Percentiles rank a stretch among this genome's conserved stretches.
Evolutionary conservation across 2,888 invertebrate species (phyloP).

Genomic region (Ectropis crepuscularia): DNA sequence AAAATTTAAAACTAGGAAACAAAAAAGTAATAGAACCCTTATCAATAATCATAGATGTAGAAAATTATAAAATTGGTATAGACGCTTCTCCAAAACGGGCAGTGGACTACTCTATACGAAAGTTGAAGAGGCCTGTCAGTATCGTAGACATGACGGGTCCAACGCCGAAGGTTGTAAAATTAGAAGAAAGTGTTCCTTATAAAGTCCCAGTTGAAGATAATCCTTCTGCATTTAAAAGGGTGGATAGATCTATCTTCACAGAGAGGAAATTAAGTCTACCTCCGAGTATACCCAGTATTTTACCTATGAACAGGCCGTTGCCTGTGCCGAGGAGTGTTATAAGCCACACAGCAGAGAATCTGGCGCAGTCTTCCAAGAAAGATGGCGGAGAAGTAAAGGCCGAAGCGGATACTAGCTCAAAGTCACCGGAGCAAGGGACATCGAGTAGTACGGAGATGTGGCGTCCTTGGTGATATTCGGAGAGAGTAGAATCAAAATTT

Average conservation of each 20-base stretch:
- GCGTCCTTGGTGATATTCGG: conserved; percentile 70
- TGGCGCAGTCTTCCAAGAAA: conserved; percentile 60
- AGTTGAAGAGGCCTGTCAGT: conserved; percentile 64
- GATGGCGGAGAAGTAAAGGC: conserved; percentile 38
- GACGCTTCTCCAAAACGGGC: conserved; percentile 79
- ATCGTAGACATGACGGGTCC: conserved; percentile 62
- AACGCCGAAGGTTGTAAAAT: conserved; percentile 58
- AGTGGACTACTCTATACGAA: conserved; percentile 77
- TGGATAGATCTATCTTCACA: conserved; percentile 52
- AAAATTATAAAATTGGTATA: conserved; percentile 79
- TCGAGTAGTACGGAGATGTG: conserved; percentile 72
- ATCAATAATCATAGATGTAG: conserved; percentile 79
- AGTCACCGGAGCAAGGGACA: conserved; percentile 68
- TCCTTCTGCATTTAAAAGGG: conserved; percentile 60
- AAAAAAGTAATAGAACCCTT: conserved; percentile 77
- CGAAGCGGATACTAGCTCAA: conserved; percentile 64
- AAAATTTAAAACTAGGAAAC: conserved; percentile 62
- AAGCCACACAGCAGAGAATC: conserved; percentile 75
- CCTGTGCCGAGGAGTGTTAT: conserved; percentile 65
- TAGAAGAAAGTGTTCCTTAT: conserved; percentile 47
- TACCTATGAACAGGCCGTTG: conserved; percentile 48
- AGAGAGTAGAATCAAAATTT: too few species aligned
- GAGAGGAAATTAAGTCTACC: conserved; percentile 64
- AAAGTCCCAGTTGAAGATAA: conserved; percentile 50
- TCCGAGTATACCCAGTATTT: conserved; percentile 64